These are phyloP conservation scores for Aradophagus sp. DNA, from an alignment of 1,140 invertebrate species.

Conservation along the genomic window DNA sequence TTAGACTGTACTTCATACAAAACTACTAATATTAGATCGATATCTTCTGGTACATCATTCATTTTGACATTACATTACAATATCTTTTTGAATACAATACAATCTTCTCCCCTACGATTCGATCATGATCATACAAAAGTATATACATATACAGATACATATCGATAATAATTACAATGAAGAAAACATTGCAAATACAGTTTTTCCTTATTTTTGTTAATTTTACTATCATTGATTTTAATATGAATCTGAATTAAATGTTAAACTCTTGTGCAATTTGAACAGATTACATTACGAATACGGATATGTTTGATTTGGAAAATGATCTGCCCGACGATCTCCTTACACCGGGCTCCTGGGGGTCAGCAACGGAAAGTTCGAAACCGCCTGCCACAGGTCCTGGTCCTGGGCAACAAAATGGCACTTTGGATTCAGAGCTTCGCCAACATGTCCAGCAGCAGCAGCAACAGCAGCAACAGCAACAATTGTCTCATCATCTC, in stretches of 20 bases:
- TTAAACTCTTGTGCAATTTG: slow-evolving; percentile 6
- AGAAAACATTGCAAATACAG: no score
- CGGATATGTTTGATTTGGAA: slow-evolving; percentile 90
- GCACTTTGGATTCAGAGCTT: slow-evolving; percentile 77
- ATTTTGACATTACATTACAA: slow-evolving; percentile 50
- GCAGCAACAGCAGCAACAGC: slow-evolving; percentile 72
- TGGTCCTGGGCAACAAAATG: slow-evolving; percentile 84
- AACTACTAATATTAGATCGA: slow-evolving; percentile 72
- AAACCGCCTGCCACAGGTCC: slow-evolving; percentile 86
- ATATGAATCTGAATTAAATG: no score
- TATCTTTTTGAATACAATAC: slow-evolving; percentile 5
- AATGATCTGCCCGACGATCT: slow-evolving; percentile 95
- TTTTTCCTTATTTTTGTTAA: no score
- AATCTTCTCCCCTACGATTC: no score
- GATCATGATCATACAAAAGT: no score
- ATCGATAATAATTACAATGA: no score
- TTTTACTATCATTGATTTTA: background rate
- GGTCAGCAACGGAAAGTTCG: slow-evolving; percentile 75
- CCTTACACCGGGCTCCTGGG: slow-evolving; percentile 83
- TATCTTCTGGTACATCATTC: slow-evolving; percentile 67
- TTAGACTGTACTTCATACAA: slow-evolving; percentile 48
- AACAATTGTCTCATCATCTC: slow-evolving; percentile 80
- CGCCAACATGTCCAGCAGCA: slow-evolving; percentile 76
- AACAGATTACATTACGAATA: slow-evolving; percentile 80
- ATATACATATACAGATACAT: background rate